Conservation (phyloP, 2,888 invertebrate genomes). For the Limnephilus marmoratus region DNA sequence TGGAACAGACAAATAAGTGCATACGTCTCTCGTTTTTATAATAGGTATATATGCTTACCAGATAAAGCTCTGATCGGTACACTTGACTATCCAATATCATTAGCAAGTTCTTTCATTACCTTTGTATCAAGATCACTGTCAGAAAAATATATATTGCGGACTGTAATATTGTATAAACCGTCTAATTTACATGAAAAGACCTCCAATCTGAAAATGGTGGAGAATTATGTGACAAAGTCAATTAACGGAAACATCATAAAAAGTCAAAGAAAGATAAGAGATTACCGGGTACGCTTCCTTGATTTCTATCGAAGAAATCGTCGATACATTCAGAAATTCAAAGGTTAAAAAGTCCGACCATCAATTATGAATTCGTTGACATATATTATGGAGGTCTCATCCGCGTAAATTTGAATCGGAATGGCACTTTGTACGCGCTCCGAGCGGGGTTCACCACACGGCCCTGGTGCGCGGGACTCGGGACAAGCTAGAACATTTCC, state of each 20-base stretch:
- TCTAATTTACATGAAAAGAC: slow-evolving; percentile 38
- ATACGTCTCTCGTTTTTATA: no score
- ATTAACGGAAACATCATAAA: slow-evolving; percentile 49
- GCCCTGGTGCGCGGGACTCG: no score
- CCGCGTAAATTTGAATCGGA: slow-evolving; percentile 53
- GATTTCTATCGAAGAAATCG: slow-evolving; percentile 40
- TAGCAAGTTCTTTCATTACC: background rate
- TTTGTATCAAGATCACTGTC: background rate
- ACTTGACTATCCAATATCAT: background rate
- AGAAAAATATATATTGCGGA: background rate
- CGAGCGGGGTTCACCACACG: background rate
- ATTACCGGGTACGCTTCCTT: slow-evolving; percentile 29
- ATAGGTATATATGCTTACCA: no score
- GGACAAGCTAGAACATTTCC: background rate
- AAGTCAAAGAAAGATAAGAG: slow-evolving; percentile 19
- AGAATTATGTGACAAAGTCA: slow-evolving; percentile 50
- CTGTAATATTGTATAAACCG: background rate
- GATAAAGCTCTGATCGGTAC: background rate
- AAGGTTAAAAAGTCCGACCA: slow-evolving; percentile 54
- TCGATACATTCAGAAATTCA: slow-evolving; percentile 37
- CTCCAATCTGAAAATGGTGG: slow-evolving; percentile 38
- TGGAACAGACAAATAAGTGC: no score
- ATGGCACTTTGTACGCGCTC: slow-evolving; percentile 33
- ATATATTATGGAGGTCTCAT: slow-evolving; percentile 48
- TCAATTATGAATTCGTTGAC: slow-evolving; percentile 56